Conservation (phyloP, 2,888 invertebrate genomes). For the Melieria picta region DNA sequence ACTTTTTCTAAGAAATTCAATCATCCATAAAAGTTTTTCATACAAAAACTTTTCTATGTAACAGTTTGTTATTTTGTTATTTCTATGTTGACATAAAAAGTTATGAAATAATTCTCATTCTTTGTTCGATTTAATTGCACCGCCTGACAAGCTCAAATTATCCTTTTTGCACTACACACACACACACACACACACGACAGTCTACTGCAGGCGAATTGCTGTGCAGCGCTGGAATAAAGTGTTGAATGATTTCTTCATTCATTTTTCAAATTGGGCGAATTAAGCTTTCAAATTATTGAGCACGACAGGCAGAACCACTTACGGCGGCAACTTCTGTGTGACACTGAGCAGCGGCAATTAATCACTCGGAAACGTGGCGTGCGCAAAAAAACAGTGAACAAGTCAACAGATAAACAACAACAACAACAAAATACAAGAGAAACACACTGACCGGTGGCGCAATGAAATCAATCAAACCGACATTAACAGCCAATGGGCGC, state of each 20-base stretch:
- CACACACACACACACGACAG: too few species aligned
- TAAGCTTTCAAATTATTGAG: conserved; percentile 27
- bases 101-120: too few species aligned
- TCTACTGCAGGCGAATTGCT: too few species aligned
- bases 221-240: too few species aligned
- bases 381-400: not conserved
- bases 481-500: not conserved
- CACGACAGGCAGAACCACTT: conserved; percentile 26
- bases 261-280: conserved; percentile 20
- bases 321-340: conserved; percentile 27
- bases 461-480: conserved; percentile 1
- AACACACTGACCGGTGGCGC: not conserved
- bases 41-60: not conserved
- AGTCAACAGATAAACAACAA: not conserved
- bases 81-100: too few species aligned
- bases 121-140: too few species aligned
- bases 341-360: conserved; percentile 27
- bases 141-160: not conserved
- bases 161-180: not conserved
- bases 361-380: conserved; percentile 26
- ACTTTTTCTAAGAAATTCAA: too few species aligned
- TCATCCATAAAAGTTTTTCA: too few species aligned
- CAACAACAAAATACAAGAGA: too few species aligned
- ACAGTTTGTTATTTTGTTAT: not conserved
- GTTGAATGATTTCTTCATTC: not conserved